phyloP scores from a whole-genome alignment of 1,140 invertebrate genomes.

The Heliconius hermathena region DNA sequence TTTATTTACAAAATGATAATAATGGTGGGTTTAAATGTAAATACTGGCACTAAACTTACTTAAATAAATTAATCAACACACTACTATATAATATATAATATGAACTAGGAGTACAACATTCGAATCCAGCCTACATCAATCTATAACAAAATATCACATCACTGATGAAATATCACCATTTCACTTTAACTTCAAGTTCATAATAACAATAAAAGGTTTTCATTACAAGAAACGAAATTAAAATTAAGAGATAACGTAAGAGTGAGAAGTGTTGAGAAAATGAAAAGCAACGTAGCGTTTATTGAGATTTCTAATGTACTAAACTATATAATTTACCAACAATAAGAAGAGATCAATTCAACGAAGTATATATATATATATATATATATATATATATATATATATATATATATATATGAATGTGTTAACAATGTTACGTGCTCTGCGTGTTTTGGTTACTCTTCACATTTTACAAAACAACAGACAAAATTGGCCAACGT shows the following conservation, averaged over 20 bases:
- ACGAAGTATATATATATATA: neutral
- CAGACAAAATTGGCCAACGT: too few relatives aligned
- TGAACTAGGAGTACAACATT: conserved; percentile 33
- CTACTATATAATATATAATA: conserved; percentile 20
- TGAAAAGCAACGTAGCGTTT: conserved; percentile 10
- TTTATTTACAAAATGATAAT: conserved; percentile 37
- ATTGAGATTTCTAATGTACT: conserved; percentile 35
- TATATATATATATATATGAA: neutral
- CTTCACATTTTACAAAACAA: neutral
- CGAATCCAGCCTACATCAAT: conserved; percentile 17
- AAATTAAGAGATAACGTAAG: neutral
- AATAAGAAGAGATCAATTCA: neutral
- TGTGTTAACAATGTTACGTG: neutral
- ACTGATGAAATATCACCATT: conserved; percentile 21
- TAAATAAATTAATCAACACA: conserved; percentile 25
- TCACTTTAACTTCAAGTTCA: neutral
- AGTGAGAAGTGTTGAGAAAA: neutral
- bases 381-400: neutral
- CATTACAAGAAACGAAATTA: neutral
- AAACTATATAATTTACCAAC: conserved; percentile 2
- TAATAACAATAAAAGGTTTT: conserved; percentile 12
- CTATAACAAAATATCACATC: conserved; percentile 49
- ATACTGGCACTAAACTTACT: conserved; percentile 35
- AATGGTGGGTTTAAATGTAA: conserved; percentile 44
- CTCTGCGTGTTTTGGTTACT: neutral